Conservation (phyloP, 2,113 vertebrate genomes). For the Planiliza haematocheilus region DNA sequence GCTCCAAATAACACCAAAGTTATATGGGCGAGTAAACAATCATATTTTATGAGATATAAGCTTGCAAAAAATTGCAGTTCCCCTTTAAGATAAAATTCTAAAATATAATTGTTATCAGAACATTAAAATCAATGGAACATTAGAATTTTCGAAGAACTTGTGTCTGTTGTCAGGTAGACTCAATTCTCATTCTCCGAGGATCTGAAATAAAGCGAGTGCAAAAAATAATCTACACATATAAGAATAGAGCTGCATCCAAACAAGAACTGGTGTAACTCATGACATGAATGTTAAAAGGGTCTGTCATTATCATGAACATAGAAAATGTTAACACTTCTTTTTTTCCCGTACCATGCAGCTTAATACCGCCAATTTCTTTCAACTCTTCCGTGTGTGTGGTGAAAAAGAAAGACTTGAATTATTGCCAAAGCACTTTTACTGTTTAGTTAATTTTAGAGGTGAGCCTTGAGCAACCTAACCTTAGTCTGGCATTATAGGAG, state of each 20-base stretch:
- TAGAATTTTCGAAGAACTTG: neutral
- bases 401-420: constrained; percentile 78
- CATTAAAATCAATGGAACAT: neutral
- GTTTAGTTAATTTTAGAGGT: constrained; percentile 34
- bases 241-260: neutral
- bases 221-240: too few species aligned
- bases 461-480: constrained; percentile 25
- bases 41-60: too few species aligned
- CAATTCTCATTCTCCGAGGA: too few species aligned
- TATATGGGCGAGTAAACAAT: too few species aligned
- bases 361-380: constrained; percentile 31
- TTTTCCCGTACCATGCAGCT: constrained; percentile 38
- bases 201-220: too few species aligned
- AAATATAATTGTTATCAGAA: neutral
- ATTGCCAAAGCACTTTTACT: constrained; percentile 81
- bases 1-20: too few species aligned
- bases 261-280: constrained; percentile 10
- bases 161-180: neutral
- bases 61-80: too few species aligned
- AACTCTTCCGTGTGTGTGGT: constrained; percentile 55
- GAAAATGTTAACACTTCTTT: too few species aligned
- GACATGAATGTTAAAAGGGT: constrained; percentile 22
- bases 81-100: too few species aligned
- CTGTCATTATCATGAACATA: constrained; percentile 3
- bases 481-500: constrained; percentile 41